Percentiles rank a stretch among this genome's conserved stretches.
Conservation (phyloP, 2,113 vertebrate genomes). For the Triplophysa siluroides region DNA sequence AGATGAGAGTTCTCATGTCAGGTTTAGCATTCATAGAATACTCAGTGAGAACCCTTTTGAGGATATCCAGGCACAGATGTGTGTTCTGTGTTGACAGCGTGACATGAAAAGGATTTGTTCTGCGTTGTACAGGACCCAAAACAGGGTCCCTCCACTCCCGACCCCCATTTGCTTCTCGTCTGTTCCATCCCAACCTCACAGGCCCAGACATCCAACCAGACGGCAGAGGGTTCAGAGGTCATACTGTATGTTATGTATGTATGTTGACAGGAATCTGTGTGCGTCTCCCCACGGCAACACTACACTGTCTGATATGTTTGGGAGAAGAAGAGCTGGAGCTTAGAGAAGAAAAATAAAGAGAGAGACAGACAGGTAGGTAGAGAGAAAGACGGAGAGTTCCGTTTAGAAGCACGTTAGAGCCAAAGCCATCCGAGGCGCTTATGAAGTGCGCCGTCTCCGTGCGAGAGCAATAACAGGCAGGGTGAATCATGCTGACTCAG, state of each 20-base stretch:
- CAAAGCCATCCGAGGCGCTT: conserved; percentile 56
- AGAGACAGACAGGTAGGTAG: not conserved
- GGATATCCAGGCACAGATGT: conserved; percentile 51
- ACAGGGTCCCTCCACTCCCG: conserved; percentile 55
- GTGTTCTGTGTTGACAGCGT: conserved; percentile 56
- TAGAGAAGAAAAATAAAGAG: conserved; percentile 1
- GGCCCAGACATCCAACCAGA: conserved; percentile 35
- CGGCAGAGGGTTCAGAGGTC: conserved; percentile 17
- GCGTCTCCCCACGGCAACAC: conserved; percentile 47
- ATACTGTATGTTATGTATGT: conserved; percentile 37
- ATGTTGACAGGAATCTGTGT: conserved; percentile 68
- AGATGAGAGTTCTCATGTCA: conserved; percentile 55
- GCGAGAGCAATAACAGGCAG: conserved; percentile 75
- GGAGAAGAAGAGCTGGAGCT: not conserved
- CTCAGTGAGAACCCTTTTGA: conserved; percentile 44
- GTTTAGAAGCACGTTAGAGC: conserved; percentile 21
- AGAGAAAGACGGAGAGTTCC: conserved; percentile 25
- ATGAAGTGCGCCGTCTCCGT: conserved; percentile 69
- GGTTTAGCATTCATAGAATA: conserved; percentile 57
- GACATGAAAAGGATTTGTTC: conserved; percentile 73
- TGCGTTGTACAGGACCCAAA: conserved; percentile 47
- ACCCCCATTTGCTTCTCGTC: not conserved
- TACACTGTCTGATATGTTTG: conserved; percentile 30
- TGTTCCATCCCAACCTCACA: conserved; percentile 6
- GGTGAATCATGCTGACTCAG: conserved; percentile 79